These are phyloP conservation scores for Reinhardtius hippoglossoides DNA, from an alignment of 2,113 vertebrate genomes.

Conservation along the genomic window DNA sequence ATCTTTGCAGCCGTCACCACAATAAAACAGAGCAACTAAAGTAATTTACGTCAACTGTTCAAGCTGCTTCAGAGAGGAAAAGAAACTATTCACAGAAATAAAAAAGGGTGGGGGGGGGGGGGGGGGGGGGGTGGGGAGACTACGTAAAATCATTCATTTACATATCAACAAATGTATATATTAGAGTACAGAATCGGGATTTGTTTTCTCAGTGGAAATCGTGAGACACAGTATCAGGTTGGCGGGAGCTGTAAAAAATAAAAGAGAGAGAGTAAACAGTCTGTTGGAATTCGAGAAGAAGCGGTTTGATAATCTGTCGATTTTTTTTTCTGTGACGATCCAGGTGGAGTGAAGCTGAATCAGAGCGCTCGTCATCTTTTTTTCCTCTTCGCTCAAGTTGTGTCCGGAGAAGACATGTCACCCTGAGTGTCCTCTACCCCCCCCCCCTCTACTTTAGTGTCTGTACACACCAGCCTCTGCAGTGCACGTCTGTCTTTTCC, in stretches of 20 bases:
- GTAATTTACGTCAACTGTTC: constrained; percentile 70
- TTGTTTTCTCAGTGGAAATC: constrained; percentile 55
- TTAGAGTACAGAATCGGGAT: constrained; percentile 38
- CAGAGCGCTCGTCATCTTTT: constrained; percentile 1
- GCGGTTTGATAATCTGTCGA: constrained; percentile 28
- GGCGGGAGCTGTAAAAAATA: constrained; percentile 53
- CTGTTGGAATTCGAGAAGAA: constrained; percentile 60
- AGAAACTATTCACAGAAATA: constrained; percentile 71
- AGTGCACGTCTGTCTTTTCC: constrained; percentile 26
- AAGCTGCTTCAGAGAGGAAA: constrained; percentile 74
- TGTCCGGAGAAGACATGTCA: constrained; percentile 37
- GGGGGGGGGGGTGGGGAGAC: constrained; percentile 34
- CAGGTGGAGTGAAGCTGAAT: constrained; percentile 27
- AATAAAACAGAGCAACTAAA: constrained; percentile 68
- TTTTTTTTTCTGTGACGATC: constrained; percentile 37
- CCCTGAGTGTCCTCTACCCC: constrained; percentile 57
- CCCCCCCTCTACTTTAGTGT: constrained; percentile 25
- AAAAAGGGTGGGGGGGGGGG: constrained; percentile 41
- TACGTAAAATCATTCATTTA: constrained; percentile 78
- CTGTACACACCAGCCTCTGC: constrained; percentile 22
- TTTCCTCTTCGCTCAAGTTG: background rate
- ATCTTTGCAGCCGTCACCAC: constrained; percentile 81
- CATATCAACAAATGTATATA: constrained; percentile 78
- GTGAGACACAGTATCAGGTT: constrained; percentile 49
- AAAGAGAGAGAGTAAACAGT: constrained; percentile 46